Evolutionary conservation across 2,113 vertebrate genomes (phyloP), one percentile per base, ranked within the genome.

Genomic region (Myiagra hebetior): DNA sequence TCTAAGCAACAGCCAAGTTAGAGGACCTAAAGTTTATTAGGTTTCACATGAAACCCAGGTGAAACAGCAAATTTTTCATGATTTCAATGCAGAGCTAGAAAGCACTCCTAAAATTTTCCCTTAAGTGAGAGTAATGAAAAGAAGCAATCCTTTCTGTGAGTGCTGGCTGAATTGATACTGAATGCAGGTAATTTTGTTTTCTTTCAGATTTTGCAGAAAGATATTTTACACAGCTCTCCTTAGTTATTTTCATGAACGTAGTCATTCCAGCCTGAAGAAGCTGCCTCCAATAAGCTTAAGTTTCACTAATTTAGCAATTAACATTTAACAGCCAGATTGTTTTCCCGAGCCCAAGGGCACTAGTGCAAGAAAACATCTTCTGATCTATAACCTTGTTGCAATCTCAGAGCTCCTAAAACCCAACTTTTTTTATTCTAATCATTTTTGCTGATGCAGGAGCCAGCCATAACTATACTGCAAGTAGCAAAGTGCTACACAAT

Each of bases 271-370:
- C 13, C 64, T 80, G 50, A 90, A 85, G 63, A 94, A 55, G 55
- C 16, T 0, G 0, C 77, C 39, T 77, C 77, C 72, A 39, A 46
- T 93, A 95, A 70, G 80, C 77, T 95, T 89, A 89, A 52, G 37
- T 95, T 94, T 95, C 82, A 20, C 74, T 97, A 96, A 97, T 96
- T 96, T 95, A 95, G 63, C 96, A 97, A 97, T 96, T 96, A 96
- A 94, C 93, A 94, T 91, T 95, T 93, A 97, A 75, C 81, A 89
- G 82, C 69, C 94, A 84, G 59, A 80, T 85, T 93, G 84, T 96
- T 96, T 92, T 95, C 65, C 87, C 0, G 3, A 85, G 28, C 85
- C 92, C 76, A 95, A 55, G 73, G 84, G 92, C 88, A 73, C 62
- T 42, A 92, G 88, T 85, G 76, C 80, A 87, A 85, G 89, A 88